Evolutionary conservation across 2,888 invertebrate genomes (phyloP), one percentile per base, ranked within the genome.

Genomic region (Drosophila mimica): DNA sequence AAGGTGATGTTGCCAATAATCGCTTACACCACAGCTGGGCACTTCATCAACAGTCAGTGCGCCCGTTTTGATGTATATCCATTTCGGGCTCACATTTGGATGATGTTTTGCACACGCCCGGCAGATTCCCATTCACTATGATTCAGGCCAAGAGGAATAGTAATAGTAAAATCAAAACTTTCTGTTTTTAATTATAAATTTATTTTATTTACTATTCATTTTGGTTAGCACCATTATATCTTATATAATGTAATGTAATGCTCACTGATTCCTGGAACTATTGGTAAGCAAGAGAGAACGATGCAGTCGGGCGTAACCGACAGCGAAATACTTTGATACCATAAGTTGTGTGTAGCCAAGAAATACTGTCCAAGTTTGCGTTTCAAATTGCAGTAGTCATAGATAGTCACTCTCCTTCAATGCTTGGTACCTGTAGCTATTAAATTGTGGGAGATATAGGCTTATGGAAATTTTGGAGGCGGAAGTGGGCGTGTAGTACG

Each of bases 21-120:
- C 38, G 38, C n/a, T 17, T 7, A 91, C 82, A 2, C 91, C 88
- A 70, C 92, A 92, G 34, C 70, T 71, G 9, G 83, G 78, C 15
- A 92, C 74, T 8, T 90, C 79, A 1, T 30, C n/a, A 0, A 56
- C 28, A 2, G 51, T 70, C 17, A 91, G 72, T 36, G 57, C 65
- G 0, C 75, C 74, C 2, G 64, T 53, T 25, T 70, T 75, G 8
- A 92, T 74, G 6, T 79, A 79, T 68, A 0, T 75, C 68, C 68
- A 74, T 46, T 52, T 49, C 31, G 8, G 65, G 72, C 28, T 76
- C 76, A 54, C 92, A 92, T 20, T 81, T 64, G 5, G 79, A 67
- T 5, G 82, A 54, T 34, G 51, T 9, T 17, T 51, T 76, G 40
- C 93, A 93, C 0, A 83, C 54, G 3, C 92, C 93, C 3, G 67